These are phyloP conservation scores for Dolichoris vasculosae DNA, from an alignment of 1,140 invertebrate genomes.

Conservation along the genomic window DNA sequence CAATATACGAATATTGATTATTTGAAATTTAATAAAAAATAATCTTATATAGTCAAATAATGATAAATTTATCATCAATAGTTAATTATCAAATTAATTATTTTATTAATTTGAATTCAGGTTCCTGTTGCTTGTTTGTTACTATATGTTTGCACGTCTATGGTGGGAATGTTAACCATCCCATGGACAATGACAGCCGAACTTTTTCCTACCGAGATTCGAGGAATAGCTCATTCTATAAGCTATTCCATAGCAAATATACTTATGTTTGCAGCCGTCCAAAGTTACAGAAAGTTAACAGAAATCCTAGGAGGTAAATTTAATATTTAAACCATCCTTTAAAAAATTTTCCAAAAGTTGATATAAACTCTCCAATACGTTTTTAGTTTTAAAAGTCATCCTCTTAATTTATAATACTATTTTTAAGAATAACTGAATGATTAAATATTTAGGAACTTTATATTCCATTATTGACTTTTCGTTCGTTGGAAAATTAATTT, in stretches of 20 bases:
- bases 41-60: too few relatives aligned
- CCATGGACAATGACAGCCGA: constrained; percentile 80
- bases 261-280: constrained; percentile 76
- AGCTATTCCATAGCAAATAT: constrained; percentile 75
- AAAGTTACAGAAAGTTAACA: constrained; percentile 73
- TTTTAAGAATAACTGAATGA: too few relatives aligned
- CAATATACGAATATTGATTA: too few relatives aligned
- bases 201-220: constrained; percentile 77
- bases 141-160: constrained; percentile 76
- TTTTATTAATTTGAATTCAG: constrained; percentile 46
- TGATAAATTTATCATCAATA: too few relatives aligned
- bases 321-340: background rate
- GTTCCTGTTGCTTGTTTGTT: constrained; percentile 73
- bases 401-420: too few relatives aligned
- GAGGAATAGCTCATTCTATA: constrained; percentile 76
- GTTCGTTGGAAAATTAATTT: too few relatives aligned
- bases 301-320: constrained; percentile 70
- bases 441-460: too few relatives aligned
- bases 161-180: constrained; percentile 77
- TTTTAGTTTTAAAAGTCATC: too few relatives aligned
- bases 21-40: too few relatives aligned
- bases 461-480: too few relatives aligned
- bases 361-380: background rate
- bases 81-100: too few relatives aligned
- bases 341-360: background rate